These are phyloP conservation scores for Tachysurus fulvidraco DNA, from an alignment of 2,113 vertebrate genomes.

Conservation along the genomic window DNA sequence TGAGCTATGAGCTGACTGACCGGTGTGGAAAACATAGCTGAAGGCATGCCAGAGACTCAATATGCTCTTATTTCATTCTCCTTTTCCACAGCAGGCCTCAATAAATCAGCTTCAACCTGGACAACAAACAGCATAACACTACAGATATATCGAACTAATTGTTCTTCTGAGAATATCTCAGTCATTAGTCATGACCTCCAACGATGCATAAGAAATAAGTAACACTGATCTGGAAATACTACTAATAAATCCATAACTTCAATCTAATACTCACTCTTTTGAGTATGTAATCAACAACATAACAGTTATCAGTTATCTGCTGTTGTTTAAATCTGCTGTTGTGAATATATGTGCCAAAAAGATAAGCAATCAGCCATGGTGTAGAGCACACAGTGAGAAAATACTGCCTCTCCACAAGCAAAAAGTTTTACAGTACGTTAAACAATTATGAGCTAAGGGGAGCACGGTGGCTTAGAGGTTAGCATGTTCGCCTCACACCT, in stretches of 20 bases:
- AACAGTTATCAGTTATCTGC: too few relatives aligned
- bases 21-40: not conserved
- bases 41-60: not conserved
- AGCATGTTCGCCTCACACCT: too few relatives aligned
- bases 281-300: too few relatives aligned
- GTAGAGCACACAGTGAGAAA: not conserved
- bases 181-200: not conserved
- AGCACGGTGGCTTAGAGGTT: too few relatives aligned
- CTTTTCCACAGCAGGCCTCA: not conserved
- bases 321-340: not conserved
- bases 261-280: too few relatives aligned
- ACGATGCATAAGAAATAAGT: not conserved
- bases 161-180: not conserved
- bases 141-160: not conserved
- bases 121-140: not conserved
- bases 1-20: not conserved
- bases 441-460: slow-evolving; percentile 28
- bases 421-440: slow-evolving; percentile 40
- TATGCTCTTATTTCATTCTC: slow-evolving; percentile 2
- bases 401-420: not conserved
- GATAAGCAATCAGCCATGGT: slow-evolving; percentile 15
- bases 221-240: not conserved
- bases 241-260: not conserved
- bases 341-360: not conserved
- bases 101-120: not conserved